A percentile compares a stretch with the other conserved stretches of the same genome.
Evolutionary conservation across 2,113 vertebrate genomes (phyloP).

Genomic region (Cynoglossus semilaevis): DNA sequence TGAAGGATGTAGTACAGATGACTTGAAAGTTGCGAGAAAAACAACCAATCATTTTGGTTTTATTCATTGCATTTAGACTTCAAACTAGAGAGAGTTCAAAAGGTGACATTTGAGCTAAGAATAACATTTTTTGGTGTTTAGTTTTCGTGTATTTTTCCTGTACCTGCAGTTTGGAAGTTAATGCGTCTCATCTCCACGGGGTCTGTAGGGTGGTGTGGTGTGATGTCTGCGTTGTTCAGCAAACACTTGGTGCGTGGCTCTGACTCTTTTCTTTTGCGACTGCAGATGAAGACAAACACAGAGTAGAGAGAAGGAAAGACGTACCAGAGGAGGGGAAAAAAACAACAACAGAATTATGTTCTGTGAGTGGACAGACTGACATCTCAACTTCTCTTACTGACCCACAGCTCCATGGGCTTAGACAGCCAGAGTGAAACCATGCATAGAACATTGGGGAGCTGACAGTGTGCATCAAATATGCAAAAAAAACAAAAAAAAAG

Average conservation of each 20-base stretch:
- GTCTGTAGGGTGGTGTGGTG: slow-evolving; percentile 94
- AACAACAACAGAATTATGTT: slow-evolving; percentile 6
- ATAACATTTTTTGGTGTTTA: too few relatives aligned
- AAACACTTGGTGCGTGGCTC: slow-evolving; percentile 94
- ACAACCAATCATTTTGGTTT: too few relatives aligned
- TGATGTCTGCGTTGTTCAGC: slow-evolving; percentile 91
- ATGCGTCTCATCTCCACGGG: slow-evolving; percentile 97
- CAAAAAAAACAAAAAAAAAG: slow-evolving; percentile 1
- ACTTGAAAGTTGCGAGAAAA: background rate
- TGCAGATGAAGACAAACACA: slow-evolving; percentile 37
- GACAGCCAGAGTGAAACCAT: background rate
- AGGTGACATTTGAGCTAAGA: too few relatives aligned
- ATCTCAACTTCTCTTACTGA: slow-evolving; percentile 2
- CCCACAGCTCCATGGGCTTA: background rate
- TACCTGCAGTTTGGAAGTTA: slow-evolving; percentile 98
- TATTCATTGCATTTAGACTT: too few relatives aligned
- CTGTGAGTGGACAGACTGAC: slow-evolving; percentile 2
- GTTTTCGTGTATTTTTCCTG: background rate
- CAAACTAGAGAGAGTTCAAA: too few relatives aligned
- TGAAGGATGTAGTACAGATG: background rate
- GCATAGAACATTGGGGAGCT: slow-evolving; percentile 7
- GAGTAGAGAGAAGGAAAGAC: slow-evolving; percentile 18
- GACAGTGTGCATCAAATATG: slow-evolving; percentile 13
- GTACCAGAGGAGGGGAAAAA: slow-evolving; percentile 1
- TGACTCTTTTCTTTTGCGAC: slow-evolving; percentile 92